These are phyloP conservation scores for Amiota mariae DNA, from an alignment of 2,888 invertebrate species.

Conservation along the genomic window DNA sequence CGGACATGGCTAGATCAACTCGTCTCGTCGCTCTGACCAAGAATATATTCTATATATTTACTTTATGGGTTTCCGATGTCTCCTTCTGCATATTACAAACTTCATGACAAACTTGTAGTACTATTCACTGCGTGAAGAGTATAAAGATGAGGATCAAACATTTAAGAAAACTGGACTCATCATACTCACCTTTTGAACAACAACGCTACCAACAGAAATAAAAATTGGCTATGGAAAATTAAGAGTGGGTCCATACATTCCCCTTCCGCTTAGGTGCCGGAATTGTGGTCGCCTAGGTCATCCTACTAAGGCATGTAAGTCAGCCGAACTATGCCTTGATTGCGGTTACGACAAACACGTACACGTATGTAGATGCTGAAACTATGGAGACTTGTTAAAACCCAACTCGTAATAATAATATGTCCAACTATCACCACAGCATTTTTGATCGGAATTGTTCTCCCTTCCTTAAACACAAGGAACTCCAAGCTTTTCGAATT, in stretches of 20 bases:
- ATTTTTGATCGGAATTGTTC: background rate
- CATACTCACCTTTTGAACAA: background rate
- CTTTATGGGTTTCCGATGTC: no score
- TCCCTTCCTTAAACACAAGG: background rate
- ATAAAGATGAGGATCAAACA: no score
- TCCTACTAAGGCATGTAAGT: background rate
- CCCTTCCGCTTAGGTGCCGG: background rate
- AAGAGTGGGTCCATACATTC: background rate
- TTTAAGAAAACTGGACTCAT: background rate
- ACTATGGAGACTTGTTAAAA: background rate
- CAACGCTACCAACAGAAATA: background rate
- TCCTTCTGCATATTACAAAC: no score
- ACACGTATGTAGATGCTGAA: background rate
- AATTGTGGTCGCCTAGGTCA: background rate
- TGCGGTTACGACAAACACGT: no score
- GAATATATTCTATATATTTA: no score
- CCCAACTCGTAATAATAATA: background rate
- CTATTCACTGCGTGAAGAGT: no score
- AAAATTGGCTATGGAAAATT: background rate
- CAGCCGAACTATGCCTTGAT: background rate
- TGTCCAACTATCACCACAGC: background rate
- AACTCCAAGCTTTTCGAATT: background rate
- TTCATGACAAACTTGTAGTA: no score
- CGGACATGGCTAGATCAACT: no score
- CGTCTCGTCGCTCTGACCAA: no score